Evolutionary conservation across 35 echinoderm and acorn worm species (phyloP), one percentile per base, ranked within the genome.

Genomic region (Anneissia japonica): DNA sequence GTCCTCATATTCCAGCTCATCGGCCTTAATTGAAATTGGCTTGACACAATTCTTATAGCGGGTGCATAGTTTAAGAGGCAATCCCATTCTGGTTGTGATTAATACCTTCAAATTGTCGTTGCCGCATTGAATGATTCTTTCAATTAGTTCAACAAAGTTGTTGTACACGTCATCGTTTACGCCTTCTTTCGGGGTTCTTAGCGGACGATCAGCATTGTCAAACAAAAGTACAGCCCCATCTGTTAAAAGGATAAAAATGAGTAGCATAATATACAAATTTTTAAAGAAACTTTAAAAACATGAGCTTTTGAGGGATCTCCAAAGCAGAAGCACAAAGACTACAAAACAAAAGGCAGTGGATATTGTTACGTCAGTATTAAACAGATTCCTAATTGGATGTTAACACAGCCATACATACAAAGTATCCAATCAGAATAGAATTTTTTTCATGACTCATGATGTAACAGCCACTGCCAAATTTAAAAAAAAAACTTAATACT

Each of bases 131-230:
- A 89, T 86, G 23, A 89, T 84, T 43, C 86, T 84, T 17, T 90
- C 64, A 16, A 93, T 34, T 9, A 91, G 74, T 32, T 74, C 33
- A 9, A 89, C 32, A 37, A 99, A 99, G 23, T 40, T 31, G 13
- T 84, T 38, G 35, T 85, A 87, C 16, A 82, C 35, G 23, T 72
- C 75, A 76, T 90, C 90, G 0, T 91, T 88, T n/a, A 74, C 38
- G 11, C 82, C 87, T 16, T 34, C 19, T 10, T 86, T 81, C 21
- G 86, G 89, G 46, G 91, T 92, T 37, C 94, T 89, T 14, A 99
- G 75, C 0, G 92, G 95, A 28, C 89, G 46, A 83, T 99, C 95
- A 31, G 83, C 91, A 77, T 86, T 99, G 84, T 99, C 95, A 14
- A 99, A 76, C 72, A 93, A 83, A 19, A 99, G 56, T 12, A 99